Base-by-base conservation (phyloP, 2,888 invertebrate species). In the Cyaniris semiargus region DNA sequence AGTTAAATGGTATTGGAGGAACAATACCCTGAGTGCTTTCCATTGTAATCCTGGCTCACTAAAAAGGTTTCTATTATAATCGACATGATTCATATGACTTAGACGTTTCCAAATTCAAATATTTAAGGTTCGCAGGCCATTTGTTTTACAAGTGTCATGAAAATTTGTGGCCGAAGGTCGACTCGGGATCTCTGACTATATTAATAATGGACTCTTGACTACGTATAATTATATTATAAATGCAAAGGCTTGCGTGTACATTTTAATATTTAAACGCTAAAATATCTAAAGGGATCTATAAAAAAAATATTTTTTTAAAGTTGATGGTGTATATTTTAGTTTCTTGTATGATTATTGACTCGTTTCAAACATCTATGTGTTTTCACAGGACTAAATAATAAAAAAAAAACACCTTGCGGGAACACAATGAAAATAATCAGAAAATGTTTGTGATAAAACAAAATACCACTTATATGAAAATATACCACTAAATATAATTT, bases 11-110 rank as follows among this genome's bases (percentile, higher is more conserved):
- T n/a, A n/a, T n/a, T n/a, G n/a, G n/a, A n/a, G n/a, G n/a, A n/a
- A n/a, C 27, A 53, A 74, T 74, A 74, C 53, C 18, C 48, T 27
- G 74, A 74, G 48, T 74, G 53, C 48, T 74, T 74, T 74, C 48
- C 53, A 48, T 53, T 74, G 53, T 74, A 27, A 74, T 74, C 74
- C 74, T 48, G 74, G 23, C 48, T 53, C 44, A 27, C 23, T 74
- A 53, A 74, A 74, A 74, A 74, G 48, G 15, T 74, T 48, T 53
- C 23, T 27, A 74, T 53, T 48, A 74, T 53, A 53, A 74, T 53
- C 74, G 48, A 15, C 48, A 71, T 71, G 34, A 71, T n/a, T 71
- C 38, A 38, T 71, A 71, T 38, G 38, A 38, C 38, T 71, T 38
- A 38, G 38, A 66, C 27, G 15, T 66, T 60, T 66, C 66, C 15